Percentiles rank a stretch among this genome's conserved stretches.
phyloP scores from a whole-genome alignment of 2,113 vertebrate species.

The Chloropsis cyanopogon region DNA sequence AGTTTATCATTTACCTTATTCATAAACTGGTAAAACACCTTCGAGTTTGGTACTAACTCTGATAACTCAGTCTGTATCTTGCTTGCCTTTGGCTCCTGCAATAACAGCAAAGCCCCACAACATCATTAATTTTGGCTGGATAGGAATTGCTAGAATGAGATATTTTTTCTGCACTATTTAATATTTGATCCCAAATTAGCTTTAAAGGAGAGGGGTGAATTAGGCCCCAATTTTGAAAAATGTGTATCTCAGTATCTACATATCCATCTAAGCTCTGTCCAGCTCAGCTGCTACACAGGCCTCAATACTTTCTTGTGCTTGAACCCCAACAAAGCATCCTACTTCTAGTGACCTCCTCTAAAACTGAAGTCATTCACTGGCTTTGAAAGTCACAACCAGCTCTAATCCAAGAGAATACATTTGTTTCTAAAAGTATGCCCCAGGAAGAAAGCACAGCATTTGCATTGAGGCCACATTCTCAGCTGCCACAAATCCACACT shows the following conservation, averaged over 20 bases:
- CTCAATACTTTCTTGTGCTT: background rate
- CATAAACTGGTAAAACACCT: background rate
- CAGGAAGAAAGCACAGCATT: background rate
- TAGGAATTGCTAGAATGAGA: background rate
- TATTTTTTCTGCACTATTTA: background rate
- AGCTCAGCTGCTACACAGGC: background rate
- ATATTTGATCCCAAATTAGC: background rate
- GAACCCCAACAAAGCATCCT: background rate
- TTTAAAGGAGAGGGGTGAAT: background rate
- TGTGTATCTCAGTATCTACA: background rate
- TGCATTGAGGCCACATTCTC: background rate
- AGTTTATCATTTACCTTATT: constrained; percentile 11
- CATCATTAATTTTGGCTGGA: background rate
- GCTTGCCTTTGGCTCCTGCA: background rate
- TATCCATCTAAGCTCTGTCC: background rate
- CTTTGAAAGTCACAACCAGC: background rate
- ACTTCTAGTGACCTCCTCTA: background rate
- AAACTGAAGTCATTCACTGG: background rate
- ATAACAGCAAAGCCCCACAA: background rate
- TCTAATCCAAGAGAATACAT: background rate
- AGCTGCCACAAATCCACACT: background rate
- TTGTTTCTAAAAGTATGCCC: background rate
- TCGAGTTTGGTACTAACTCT: background rate
- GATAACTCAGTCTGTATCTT: background rate
- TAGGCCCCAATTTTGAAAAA: background rate